Conservation (phyloP, 2,797 vertebrate species). For the Neopelma chrysocephalum region DNA sequence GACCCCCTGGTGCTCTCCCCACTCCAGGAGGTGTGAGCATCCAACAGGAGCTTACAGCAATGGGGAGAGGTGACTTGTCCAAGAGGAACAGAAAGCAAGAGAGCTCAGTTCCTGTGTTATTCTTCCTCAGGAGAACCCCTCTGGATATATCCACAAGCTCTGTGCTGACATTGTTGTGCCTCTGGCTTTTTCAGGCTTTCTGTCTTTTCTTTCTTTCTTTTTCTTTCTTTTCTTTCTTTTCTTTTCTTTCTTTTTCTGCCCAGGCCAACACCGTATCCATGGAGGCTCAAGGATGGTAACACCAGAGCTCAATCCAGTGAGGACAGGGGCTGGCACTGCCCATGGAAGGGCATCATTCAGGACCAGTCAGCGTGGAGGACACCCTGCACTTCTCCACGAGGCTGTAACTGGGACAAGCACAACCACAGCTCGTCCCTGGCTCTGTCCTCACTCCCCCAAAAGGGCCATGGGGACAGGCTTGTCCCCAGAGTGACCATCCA, state of each 20-base stretch:
- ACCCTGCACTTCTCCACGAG: background rate
- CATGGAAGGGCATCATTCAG: fast-evolving
- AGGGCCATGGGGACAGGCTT: background rate
- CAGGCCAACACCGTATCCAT: fast-evolving
- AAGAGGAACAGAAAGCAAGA: background rate
- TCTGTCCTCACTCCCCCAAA: background rate
- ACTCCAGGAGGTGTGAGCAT: background rate
- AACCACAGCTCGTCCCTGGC: background rate
- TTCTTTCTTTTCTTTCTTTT: too few relatives aligned
- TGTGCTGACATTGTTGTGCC: fast-evolving
- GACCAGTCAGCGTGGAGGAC: fast-evolving
- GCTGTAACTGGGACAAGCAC: background rate
- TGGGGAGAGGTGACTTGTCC: background rate
- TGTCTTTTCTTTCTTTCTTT: too few relatives aligned
- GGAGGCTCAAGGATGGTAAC: background rate
- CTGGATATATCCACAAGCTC: background rate
- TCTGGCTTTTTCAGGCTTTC: background rate
- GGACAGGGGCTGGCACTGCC: background rate
- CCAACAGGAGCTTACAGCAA: background rate
- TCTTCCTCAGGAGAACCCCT: background rate
- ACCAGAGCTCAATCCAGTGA: fast-evolving
- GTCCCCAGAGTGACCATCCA: background rate
- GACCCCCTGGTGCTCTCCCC: background rate
- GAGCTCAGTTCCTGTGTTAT: background rate
- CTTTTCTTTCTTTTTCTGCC: too few relatives aligned